Conservation (phyloP, 2,113 vertebrate species). For the Donacobius atricapilla region DNA sequence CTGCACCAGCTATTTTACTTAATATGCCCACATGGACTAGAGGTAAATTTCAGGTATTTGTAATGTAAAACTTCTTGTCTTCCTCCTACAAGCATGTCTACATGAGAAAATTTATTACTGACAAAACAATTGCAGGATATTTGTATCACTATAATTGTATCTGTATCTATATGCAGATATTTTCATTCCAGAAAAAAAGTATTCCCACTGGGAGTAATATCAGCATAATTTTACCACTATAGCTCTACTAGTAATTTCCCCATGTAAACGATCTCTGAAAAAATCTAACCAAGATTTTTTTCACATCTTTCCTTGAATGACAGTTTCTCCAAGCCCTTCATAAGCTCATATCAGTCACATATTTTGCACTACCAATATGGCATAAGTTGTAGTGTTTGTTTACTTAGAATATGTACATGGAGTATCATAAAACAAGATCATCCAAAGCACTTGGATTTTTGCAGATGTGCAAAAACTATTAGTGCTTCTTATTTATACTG, state of each 20-base stretch:
- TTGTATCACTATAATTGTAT: slow-evolving; percentile 1
- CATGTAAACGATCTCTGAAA: neutral
- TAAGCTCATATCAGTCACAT: neutral
- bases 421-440: neutral
- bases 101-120: neutral
- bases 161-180: neutral
- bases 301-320: neutral
- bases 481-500: neutral
- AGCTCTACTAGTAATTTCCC: neutral
- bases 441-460: neutral
- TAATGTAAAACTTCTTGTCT: neutral
- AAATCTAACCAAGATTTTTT: neutral
- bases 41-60: neutral
- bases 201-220: neutral
- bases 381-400: neutral
- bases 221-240: neutral
- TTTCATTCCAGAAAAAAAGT: slow-evolving; percentile 24
- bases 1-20: neutral
- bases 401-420: neutral
- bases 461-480: neutral
- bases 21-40: neutral
- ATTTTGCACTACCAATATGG: neutral
- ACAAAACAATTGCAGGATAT: neutral
- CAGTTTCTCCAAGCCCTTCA: neutral
- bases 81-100: neutral